Base-by-base conservation (phyloP, 2,797 vertebrate genomes). In the Ciconia nigra region DNA sequence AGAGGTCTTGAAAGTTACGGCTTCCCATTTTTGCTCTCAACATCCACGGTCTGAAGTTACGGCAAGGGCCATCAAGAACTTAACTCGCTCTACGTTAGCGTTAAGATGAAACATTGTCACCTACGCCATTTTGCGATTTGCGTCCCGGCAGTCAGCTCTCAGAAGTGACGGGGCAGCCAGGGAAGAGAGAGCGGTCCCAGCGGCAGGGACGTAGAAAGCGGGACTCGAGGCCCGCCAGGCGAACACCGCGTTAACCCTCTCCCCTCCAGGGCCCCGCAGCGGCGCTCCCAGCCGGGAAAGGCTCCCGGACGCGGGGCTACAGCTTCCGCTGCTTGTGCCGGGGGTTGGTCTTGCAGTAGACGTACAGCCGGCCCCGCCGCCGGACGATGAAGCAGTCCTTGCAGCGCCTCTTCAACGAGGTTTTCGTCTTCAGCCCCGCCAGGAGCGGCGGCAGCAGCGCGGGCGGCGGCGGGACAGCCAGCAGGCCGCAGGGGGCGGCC, bases 311-410 rank as follows among this genome's bases (percentile, higher is more conserved):
- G 17, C 24, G 13, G 33, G 15, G 16, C 98, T 97, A 99, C 55
- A 98, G 96, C 92, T 99, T 98, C 39, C 99, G 98, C 94, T 99
- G 99, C 97, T 99, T 99, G 97, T 99, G 99, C 94, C 98, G 98
- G 0, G 99, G 99, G 95, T 99, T 95, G 18, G 98, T 98, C 94
- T 98, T 99, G 97, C 99, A 99, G 95, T 74, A 98, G 31, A 99
- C 97, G 94, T 97, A 99, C 89, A 99, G 94, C 5, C 92, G 98
- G 12, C 99, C 99, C 9, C 99, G 98, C 39, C 99, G 98, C 39
- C 98, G 98, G 13, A 99, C 99, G 62, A 98, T 89, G 97, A 98
- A 99, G 89, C 99, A 99, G 98, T 99, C 99, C 96, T 98, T 98
- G 96, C 99, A 99, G 63, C 99, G 99, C 90, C 89, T 98, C 88